Conservation (phyloP, 2,888 invertebrate genomes). For the Eilema sororculum region DNA sequence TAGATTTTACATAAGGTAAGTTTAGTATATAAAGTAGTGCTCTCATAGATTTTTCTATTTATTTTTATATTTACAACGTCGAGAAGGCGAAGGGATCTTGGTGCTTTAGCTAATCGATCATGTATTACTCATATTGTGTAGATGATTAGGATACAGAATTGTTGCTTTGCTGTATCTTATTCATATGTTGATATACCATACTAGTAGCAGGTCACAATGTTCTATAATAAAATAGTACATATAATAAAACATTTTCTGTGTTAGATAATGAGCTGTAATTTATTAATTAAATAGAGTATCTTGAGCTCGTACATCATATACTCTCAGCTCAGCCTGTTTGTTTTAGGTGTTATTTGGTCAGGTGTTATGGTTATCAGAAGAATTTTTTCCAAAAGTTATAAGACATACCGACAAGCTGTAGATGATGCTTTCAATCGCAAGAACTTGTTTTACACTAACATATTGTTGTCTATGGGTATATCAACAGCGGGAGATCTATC, state of each 20-base stretch:
- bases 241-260: not conserved
- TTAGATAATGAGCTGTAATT: not conserved
- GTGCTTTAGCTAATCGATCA: not conserved
- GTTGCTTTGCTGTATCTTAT: not conserved
- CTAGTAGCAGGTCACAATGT: not conserved
- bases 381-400: constrained; percentile 64
- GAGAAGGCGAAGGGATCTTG: not conserved
- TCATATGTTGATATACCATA: not conserved
- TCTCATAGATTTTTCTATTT: not conserved
- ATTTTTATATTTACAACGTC: not conserved
- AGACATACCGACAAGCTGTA: constrained; percentile 59
- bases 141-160: not conserved
- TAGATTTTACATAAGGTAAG: constrained; percentile 15
- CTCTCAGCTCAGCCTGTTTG: constrained; percentile 46
- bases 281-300: not conserved
- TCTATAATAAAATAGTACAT: not conserved
- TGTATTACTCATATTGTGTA: not conserved
- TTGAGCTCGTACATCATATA: not conserved
- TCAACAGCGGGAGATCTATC: constrained; percentile 93
- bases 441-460: constrained; percentile 93
- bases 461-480: constrained; percentile 91
- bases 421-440: constrained; percentile 86
- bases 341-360: constrained; percentile 61
- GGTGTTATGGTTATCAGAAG: constrained; percentile 63
- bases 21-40: not conserved